Evolutionary conservation across 2,888 invertebrate species (phyloP).

Genomic region (Synanthedon andrenaeformis): DNA sequence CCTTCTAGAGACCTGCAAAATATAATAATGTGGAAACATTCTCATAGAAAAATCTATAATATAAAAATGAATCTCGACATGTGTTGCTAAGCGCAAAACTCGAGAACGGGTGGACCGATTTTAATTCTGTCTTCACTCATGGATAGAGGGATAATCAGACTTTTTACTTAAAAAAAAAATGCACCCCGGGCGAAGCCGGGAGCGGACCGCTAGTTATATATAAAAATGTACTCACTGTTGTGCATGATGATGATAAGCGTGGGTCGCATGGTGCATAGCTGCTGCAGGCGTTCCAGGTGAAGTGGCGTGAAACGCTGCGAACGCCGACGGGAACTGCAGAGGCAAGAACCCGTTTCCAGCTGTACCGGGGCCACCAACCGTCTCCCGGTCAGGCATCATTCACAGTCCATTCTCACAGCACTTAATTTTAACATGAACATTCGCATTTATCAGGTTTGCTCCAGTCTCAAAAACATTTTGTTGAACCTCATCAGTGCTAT

Average conservation of each 20-base stretch:
- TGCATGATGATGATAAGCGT: conserved; percentile 64
- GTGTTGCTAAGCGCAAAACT: no score
- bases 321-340: conserved; percentile 69
- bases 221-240: conserved; percentile 40
- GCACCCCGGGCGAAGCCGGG: no score
- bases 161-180: no score
- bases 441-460: conserved; percentile 46
- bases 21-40: no score
- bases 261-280: conserved; percentile 71
- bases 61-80: no score
- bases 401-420: conserved; percentile 27
- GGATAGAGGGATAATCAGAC: no score
- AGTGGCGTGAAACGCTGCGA: conserved; percentile 73
- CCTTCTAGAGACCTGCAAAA: no score
- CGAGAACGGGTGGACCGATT: no score
- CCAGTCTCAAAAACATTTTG: conserved; percentile 41
- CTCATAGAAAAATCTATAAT: no score
- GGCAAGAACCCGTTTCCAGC: conserved; percentile 70
- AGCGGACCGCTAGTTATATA: no score
- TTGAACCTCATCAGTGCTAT: conserved; percentile 27
- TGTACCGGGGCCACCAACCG: conserved; percentile 67
- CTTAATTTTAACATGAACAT: conserved; percentile 9
- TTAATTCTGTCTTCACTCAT: no score
- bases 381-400: conserved; percentile 69
- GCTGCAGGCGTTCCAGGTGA: conserved; percentile 70